These are phyloP conservation scores for Pachypanchax playfairii DNA, from an alignment of 2,113 vertebrate species.

Conservation along the genomic window DNA sequence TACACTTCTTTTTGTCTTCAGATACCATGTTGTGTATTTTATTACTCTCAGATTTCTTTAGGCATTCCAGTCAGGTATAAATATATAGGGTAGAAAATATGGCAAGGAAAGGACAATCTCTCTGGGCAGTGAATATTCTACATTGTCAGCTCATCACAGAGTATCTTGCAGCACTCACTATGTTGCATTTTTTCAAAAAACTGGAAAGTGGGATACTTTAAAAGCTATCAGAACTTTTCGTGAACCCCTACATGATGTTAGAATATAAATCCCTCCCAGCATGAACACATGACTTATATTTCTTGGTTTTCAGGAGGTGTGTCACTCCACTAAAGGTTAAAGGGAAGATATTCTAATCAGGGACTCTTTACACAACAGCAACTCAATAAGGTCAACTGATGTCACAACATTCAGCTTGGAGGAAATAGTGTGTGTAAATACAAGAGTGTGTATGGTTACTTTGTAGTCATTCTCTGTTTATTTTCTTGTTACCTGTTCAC, in stretches of 20 bases:
- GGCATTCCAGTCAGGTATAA: conserved; percentile 12
- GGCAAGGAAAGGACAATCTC: conserved; percentile 26
- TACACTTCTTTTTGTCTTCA: conserved; percentile 56
- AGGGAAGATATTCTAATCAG: conserved; percentile 79
- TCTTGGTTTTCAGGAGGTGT: conserved; percentile 47
- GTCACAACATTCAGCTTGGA: conserved; percentile 68
- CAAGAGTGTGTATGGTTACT: conserved; percentile 34
- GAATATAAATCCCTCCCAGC: conserved; percentile 52
- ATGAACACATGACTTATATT: conserved; percentile 68
- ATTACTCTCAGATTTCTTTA: conserved; percentile 24
- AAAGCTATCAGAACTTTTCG: conserved; percentile 37
- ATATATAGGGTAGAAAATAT: conserved; percentile 21
- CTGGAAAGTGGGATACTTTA: conserved; percentile 1
- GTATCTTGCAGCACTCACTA: conserved; percentile 41
- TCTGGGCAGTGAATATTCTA: conserved; percentile 50
- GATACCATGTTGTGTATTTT: conserved; percentile 49
- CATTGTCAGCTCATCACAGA: conserved; percentile 55
- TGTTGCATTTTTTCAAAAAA: too few relatives aligned
- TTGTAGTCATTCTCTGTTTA: conserved; percentile 18
- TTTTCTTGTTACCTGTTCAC: conserved; percentile 4
- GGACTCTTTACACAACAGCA: conserved; percentile 75
- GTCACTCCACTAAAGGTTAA: conserved; percentile 77
- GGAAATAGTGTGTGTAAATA: conserved; percentile 47
- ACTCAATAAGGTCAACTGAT: conserved; percentile 79
- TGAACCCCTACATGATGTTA: conserved; percentile 64